A percentile compares a stretch with the other conserved stretches of the same genome.
These are phyloP conservation scores for Callorhinus ursinus DNA, from an alignment of 2,113 vertebrate species.

Conservation along the genomic window DNA sequence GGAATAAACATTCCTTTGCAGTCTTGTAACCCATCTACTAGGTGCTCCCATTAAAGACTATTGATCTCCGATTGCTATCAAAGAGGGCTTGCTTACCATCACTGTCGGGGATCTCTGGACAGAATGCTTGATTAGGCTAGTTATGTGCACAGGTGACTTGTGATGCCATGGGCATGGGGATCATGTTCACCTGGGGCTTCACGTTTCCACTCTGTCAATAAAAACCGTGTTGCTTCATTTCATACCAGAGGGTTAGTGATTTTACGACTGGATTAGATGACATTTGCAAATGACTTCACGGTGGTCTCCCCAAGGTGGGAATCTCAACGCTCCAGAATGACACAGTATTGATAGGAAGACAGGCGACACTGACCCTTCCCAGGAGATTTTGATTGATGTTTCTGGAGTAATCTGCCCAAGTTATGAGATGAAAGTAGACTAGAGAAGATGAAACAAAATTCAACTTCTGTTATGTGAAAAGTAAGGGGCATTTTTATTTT, in stretches of 20 bases:
- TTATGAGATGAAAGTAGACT: not conserved
- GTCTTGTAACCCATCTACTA: accelerated
- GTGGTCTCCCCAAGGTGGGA: not conserved
- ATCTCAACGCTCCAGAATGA: not conserved
- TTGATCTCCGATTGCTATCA: too few species aligned
- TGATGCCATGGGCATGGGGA: accelerated
- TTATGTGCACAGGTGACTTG: not conserved
- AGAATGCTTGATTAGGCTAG: not conserved
- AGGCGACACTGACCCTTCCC: not conserved
- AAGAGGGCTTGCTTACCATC: not conserved
- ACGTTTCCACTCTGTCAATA: accelerated
- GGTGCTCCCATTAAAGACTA: not conserved
- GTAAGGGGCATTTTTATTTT: not conserved
- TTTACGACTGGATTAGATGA: not conserved
- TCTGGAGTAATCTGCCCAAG: not conserved
- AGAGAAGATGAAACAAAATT: not conserved
- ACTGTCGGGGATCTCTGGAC: not conserved
- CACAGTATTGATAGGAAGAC: accelerated
- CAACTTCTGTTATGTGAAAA: not conserved
- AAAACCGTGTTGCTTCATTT: not conserved
- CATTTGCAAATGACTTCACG: not conserved
- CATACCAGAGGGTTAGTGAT: not conserved
- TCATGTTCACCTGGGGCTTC: not conserved
- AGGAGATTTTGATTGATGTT: not conserved
- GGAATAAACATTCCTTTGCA: not conserved